Base-by-base conservation (phyloP, 2,113 vertebrate genomes). In the Gymnogyps californianus region DNA sequence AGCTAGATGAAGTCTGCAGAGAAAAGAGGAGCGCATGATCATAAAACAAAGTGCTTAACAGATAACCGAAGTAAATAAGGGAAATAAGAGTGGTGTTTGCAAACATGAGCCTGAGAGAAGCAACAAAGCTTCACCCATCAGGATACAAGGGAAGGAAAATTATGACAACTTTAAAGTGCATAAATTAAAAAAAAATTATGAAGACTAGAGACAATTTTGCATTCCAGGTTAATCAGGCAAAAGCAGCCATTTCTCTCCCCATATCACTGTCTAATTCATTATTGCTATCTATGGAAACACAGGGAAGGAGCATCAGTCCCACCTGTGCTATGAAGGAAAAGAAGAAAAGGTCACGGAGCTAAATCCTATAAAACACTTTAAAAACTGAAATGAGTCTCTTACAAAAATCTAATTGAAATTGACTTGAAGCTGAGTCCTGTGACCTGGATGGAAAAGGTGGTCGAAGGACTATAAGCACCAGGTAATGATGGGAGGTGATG, bases 401-500 rank as follows among this genome's bases (percentile, higher is more conserved):
- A 86, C 32, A 96, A 94, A 93, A 94, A 93, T 80, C 78, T 80
- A 77, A 93, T 18, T 86, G 82, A 81, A 91, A 96, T 57, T 77
- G 29, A 77, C 91, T 95, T 40, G 59, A 95, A 70, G 52, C 62
- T 11, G 36, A 95, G 42, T 72, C 87, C 75, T 86, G 55, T 55
- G 81, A 94, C 82, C 75, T 91, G 93, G 82, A 59, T 1, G 4
- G 55, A 83, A 95, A 83, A 93, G 25, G 71, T 90, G 31, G 87
- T 54, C 1, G 0, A 93, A 96, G 55, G 40, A 87, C 46, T 44
- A 20, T 66, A 95, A 88, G 64, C 51, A 90, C 59, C 75, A 87
- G 62, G 84, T 91, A 95, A 81, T 29, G 62, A 85, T 3, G 51
- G 87, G 59, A 93, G 38, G 47, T 82, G 69, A 77, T 90, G 19